Evolutionary conservation across 2,113 vertebrate genomes (phyloP).

Genomic region (Forbesichthys agassizii): DNA sequence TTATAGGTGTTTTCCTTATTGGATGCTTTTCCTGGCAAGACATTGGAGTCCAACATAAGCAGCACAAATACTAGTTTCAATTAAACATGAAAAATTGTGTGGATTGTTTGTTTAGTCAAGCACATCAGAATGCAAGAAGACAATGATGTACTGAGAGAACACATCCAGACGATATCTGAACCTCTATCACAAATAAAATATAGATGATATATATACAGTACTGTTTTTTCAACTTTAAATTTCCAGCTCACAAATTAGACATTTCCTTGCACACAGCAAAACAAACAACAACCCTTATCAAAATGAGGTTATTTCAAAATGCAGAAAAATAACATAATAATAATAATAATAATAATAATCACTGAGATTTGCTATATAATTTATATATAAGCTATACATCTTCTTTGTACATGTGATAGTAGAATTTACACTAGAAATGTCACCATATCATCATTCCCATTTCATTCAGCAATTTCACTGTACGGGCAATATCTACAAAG

Average conservation of each 20-base stretch:
- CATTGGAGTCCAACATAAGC: conserved; percentile 42
- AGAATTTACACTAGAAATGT: conserved; percentile 13
- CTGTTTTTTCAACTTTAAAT: conserved; percentile 47
- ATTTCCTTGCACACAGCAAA: conserved; percentile 28
- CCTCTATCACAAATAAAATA: conserved; percentile 48
- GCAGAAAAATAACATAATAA: background rate
- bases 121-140: conserved; percentile 41
- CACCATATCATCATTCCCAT: conserved; percentile 10
- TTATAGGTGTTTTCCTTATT: conserved; percentile 55
- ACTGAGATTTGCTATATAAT: conserved; percentile 26
- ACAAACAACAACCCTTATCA: conserved; percentile 33
- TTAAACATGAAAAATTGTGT: conserved; percentile 68
- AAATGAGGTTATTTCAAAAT: conserved; percentile 16
- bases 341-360: conserved; percentile 14
- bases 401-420: conserved; percentile 18
- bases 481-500: conserved; percentile 10
- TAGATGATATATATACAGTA: conserved; percentile 29
- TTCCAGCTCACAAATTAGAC: conserved; percentile 29
- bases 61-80: conserved; percentile 46
- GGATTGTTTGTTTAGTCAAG: conserved; percentile 65
- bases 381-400: background rate
- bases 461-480: conserved; percentile 13
- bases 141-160: conserved; percentile 29
- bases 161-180: conserved; percentile 2
- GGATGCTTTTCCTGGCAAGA: conserved; percentile 45